Percentiles rank a stretch among this genome's conserved stretches.
phyloP scores from a whole-genome alignment of 1,140 invertebrate species.

The Dreissena polymorpha region DNA sequence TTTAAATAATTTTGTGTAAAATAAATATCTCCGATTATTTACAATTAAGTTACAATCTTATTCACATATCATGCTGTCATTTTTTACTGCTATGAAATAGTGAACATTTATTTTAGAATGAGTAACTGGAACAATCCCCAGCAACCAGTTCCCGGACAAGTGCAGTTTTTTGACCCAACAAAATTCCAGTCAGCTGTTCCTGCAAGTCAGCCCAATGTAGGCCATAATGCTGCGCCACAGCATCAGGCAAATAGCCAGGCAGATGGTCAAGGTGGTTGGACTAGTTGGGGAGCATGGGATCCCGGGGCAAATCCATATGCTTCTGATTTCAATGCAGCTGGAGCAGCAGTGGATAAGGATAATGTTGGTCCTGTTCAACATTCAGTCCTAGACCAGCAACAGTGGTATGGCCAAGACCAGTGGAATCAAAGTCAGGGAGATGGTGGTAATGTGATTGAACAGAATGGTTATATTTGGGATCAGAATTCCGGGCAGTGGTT shows the following conservation, averaged over 20 bases:
- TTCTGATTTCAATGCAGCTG: neutral
- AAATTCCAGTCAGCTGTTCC: conserved; percentile 32
- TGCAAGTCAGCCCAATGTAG: neutral
- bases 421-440: conserved; percentile 11
- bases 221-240: neutral
- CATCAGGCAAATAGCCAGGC: neutral
- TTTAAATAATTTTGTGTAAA: too few species aligned
- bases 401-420: conserved; percentile 13
- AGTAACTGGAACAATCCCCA: conserved; percentile 23
- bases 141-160: conserved; percentile 2
- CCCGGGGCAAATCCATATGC: conserved; percentile 6
- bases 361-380: neutral
- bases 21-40: too few species aligned
- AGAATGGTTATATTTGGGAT: conserved; percentile 12
- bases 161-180: conserved; percentile 47
- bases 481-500: conserved; percentile 27
- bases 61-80: neutral
- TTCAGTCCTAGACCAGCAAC: neutral
- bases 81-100: neutral
- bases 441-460: conserved; percentile 19
- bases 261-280: conserved; percentile 26
- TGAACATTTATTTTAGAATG: conserved; percentile 43
- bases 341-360: conserved; percentile 1
- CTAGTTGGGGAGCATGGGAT: conserved; percentile 40
- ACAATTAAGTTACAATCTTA: neutral